These are phyloP conservation scores for Gavia stellata DNA, from an alignment of 2,113 vertebrate species.

Conservation along the genomic window DNA sequence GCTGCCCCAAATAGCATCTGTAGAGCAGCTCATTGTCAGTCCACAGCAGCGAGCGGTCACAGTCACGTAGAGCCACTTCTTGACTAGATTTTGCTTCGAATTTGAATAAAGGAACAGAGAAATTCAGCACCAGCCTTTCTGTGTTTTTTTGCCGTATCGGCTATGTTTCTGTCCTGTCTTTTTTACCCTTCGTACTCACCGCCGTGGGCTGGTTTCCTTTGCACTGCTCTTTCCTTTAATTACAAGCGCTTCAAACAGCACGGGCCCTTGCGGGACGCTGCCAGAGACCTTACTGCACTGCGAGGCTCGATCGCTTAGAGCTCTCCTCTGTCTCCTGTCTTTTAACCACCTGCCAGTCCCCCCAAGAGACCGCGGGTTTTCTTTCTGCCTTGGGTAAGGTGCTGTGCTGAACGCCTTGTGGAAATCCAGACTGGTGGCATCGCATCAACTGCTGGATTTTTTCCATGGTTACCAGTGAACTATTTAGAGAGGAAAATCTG, in stretches of 20 bases:
- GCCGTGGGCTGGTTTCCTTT: accelerated
- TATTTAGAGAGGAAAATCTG: neutral
- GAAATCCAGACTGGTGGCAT: neutral
- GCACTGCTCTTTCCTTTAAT: neutral
- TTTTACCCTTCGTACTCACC: neutral
- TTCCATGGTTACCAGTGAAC: neutral
- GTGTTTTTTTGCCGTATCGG: neutral
- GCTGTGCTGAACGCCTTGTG: neutral
- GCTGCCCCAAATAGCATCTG: neutral
- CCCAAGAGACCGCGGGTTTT: neutral
- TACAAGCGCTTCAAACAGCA: accelerated
- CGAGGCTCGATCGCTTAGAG: accelerated
- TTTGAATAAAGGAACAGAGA: neutral
- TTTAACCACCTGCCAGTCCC: neutral
- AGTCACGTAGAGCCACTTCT: neutral
- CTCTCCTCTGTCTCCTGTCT: neutral
- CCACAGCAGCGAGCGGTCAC: accelerated
- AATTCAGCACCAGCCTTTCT: neutral
- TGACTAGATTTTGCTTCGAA: neutral
- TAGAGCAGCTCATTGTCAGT: neutral
- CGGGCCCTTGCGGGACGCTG: accelerated
- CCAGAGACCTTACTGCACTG: neutral
- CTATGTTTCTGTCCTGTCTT: neutral
- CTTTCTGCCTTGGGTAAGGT: neutral
- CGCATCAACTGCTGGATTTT: neutral